Base-by-base conservation (phyloP, 2,888 invertebrate genomes). In the Melanchra persicariae region DNA sequence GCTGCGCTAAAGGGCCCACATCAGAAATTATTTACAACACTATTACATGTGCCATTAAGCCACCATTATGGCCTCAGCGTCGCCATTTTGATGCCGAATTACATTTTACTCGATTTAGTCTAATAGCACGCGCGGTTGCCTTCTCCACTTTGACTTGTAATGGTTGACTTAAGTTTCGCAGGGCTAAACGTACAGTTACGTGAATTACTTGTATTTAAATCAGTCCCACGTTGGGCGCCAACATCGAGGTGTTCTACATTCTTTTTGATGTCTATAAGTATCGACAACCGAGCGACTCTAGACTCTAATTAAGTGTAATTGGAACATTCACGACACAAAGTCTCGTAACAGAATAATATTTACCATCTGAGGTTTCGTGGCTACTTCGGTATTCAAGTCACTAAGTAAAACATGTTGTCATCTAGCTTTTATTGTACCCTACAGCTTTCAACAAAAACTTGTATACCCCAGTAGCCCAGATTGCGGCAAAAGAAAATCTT, bases 31-130 rank as follows among this genome's bases (percentile, higher is more conserved):
- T 91, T 91, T 87, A 90, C 88, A 87, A 82, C 86, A 90, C 89
- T 90, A 90, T 92, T 90, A 93, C 89, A 92, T 87, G 88, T 87
- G 82, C 91, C 91, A 93, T 93, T 92, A 91, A 85, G 77, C 85
- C 79, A 85, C 87, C 89, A 91, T 91, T 90, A 88, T 81, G 77
- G 82, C 83, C 77, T 30, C 54, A 54, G 79, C 83, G 85, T 79
- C 86, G 89, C 90, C 91, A 91, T 92, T 89, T 91, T 90, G 89
- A 87, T 87, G 89, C 82, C 79, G 87, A 89, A 91, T 91, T 90
- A 90, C 90, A 87, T 88, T 88, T 88, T 88, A 88, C 88, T 88
- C 91, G 88, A 91, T 91, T 89, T 88, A 89, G 88, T 90, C 83
- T 90, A 91, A 91, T 91, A 89, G 87, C 88, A 87, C 87, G 87